Conservation (phyloP, 2,888 invertebrate species). For the Aelia acuminata region DNA sequence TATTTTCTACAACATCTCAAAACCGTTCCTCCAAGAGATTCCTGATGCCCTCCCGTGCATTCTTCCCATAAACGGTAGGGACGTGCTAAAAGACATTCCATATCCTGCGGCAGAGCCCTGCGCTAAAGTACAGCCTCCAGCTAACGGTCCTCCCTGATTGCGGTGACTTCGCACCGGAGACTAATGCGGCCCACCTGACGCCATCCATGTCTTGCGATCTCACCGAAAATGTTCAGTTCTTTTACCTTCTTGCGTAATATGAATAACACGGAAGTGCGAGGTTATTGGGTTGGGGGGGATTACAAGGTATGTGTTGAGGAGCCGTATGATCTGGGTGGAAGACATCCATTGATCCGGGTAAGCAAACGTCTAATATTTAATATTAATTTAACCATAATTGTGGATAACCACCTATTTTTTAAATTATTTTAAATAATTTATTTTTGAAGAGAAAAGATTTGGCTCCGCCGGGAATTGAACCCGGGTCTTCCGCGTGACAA, state of each 20-base stretch:
- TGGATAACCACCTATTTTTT: too few species aligned
- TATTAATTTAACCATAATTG: too few species aligned
- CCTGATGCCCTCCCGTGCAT: not conserved
- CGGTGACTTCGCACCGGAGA: not conserved
- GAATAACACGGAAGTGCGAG: not conserved
- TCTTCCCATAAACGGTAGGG: not conserved
- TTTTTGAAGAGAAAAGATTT: too few species aligned
- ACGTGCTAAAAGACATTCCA: constrained; percentile 7
- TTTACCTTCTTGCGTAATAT: not conserved
- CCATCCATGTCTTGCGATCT: not conserved
- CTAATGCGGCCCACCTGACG: not conserved
- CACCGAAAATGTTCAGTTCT: not conserved
- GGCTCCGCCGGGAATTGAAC: too few species aligned
- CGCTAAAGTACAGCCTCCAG: not conserved
- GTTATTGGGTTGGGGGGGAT: too few species aligned
- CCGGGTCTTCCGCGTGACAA: too few species aligned
- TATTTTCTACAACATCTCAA: not conserved
- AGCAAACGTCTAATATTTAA: too few species aligned
- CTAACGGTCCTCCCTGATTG: constrained; percentile 24
- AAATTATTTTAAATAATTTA: too few species aligned
- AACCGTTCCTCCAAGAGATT: not conserved
- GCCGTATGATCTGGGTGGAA: too few species aligned
- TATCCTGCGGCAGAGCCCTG: not conserved
- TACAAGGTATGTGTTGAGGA: too few species aligned
- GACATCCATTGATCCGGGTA: too few species aligned